Conservation (phyloP, 1,140 invertebrate species). For the Rhagoletis pomonella region DNA sequence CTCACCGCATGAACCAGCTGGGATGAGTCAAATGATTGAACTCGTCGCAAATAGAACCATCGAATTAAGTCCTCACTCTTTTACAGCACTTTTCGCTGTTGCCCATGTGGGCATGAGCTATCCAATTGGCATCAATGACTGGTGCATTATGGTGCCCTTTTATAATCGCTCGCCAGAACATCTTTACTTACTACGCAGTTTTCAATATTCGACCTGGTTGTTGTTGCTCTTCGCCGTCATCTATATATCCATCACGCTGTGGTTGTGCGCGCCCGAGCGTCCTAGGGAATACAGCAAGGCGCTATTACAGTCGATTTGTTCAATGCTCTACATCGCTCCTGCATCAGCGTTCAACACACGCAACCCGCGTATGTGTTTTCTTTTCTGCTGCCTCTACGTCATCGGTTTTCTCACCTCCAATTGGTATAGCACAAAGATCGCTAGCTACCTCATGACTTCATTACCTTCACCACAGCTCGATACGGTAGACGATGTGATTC, state of each 20-base stretch:
- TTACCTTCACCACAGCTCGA: conserved; percentile 56
- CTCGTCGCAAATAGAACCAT: conserved; percentile 54
- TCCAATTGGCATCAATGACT: conserved; percentile 70
- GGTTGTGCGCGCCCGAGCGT: conserved; percentile 62
- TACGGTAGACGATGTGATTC: conserved; percentile 46
- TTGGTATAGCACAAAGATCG: conserved; percentile 68
- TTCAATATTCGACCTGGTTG: conserved; percentile 63
- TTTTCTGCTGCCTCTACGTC: conserved; percentile 62
- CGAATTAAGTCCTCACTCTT: conserved; percentile 67
- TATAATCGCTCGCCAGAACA: conserved; percentile 62
- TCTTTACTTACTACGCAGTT: conserved; percentile 61
- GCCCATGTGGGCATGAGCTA: conserved; percentile 62
- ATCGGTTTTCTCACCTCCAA: conserved; percentile 65
- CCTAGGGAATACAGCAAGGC: conserved; percentile 63
- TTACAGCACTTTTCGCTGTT: conserved; percentile 59
- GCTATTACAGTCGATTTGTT: conserved; percentile 65
- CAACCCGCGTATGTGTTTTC: conserved; percentile 62
- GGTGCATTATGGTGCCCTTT: conserved; percentile 69
- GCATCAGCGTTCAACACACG: conserved; percentile 56
- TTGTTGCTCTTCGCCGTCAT: conserved; percentile 57
- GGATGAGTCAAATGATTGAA: conserved; percentile 56
- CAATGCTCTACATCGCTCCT: conserved; percentile 62
- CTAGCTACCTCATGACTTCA: conserved; percentile 65
- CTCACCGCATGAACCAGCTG: conserved; percentile 36
- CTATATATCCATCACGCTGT: conserved; percentile 65